phyloP scores from a whole-genome alignment of 2,113 vertebrate genomes.

The Sinocyclocheilus anshuiensis region DNA sequence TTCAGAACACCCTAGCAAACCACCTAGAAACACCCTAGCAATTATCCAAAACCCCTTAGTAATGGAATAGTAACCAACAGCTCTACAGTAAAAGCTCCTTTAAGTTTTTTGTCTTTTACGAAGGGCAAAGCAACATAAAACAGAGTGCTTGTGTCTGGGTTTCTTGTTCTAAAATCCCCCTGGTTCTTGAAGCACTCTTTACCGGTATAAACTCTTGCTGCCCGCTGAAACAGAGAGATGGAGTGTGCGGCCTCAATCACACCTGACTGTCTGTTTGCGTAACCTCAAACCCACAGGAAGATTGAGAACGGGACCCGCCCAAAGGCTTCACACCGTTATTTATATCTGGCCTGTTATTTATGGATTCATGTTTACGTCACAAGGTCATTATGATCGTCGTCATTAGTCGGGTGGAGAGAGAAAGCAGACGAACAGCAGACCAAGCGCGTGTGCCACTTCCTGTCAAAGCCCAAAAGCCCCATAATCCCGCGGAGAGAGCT shows the following conservation, averaged over 20 bases:
- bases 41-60: too few relatives aligned
- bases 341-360: slow-evolving; percentile 10
- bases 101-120: not conserved
- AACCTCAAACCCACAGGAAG: slow-evolving; percentile 33
- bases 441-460: slow-evolving; percentile 25
- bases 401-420: not conserved
- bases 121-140: not conserved
- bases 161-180: not conserved
- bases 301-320: not conserved
- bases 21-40: too few relatives aligned
- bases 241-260: not conserved
- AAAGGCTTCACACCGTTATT: not conserved
- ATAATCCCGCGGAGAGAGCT: not conserved
- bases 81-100: too few relatives aligned
- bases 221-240: not conserved
- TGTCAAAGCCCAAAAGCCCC: not conserved
- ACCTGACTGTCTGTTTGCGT: slow-evolving; percentile 30
- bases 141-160: not conserved
- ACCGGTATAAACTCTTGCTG: not conserved
- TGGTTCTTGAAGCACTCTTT: not conserved
- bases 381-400: not conserved
- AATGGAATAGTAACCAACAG: too few relatives aligned
- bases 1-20: too few relatives aligned
- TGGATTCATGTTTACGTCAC: not conserved
- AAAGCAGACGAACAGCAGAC: not conserved